Percentiles rank a stretch among this genome's conserved stretches.
phyloP scores from a whole-genome alignment of 2,888 invertebrate species.

The Leptopilina drosophilae region DNA sequence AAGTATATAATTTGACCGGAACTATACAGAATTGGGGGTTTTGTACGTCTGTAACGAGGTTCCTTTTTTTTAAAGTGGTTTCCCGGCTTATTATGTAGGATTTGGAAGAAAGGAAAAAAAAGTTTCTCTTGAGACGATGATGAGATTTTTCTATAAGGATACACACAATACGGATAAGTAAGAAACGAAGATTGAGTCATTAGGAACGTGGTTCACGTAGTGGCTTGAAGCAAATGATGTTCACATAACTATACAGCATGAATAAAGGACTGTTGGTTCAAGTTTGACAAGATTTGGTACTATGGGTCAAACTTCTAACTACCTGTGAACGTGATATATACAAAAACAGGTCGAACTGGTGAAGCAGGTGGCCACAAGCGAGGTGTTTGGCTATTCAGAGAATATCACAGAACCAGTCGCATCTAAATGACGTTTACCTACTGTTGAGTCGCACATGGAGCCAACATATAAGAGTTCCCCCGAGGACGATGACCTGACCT shows the following conservation, averaged over 20 bases:
- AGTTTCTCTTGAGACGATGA: neutral
- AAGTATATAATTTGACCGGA: neutral
- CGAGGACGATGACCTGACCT: slow-evolving; percentile 28
- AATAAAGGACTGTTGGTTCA: slow-evolving; percentile 19
- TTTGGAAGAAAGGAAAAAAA: neutral
- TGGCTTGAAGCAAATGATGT: slow-evolving; percentile 1
- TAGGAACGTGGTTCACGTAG: slow-evolving; percentile 31
- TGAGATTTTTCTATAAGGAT: neutral
- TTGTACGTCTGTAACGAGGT: neutral
- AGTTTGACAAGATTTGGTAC: slow-evolving; percentile 20
- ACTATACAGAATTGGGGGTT: too few relatives aligned
- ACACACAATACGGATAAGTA: neutral
- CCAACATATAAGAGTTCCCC: too few relatives aligned
- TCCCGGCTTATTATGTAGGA: slow-evolving; percentile 3
- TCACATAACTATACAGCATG: neutral
- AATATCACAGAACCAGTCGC: slow-evolving; percentile 32
- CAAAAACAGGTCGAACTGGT: slow-evolving; percentile 35
- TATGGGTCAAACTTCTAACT: slow-evolving; percentile 1
- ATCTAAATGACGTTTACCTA: slow-evolving; percentile 14
- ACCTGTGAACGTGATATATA: neutral
- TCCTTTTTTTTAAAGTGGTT: neutral
- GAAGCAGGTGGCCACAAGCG: slow-evolving; percentile 26
- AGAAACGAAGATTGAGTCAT: slow-evolving; percentile 34
- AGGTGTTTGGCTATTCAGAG: slow-evolving; percentile 26
- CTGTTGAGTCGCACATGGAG: neutral